Percentiles rank a stretch among this genome's conserved stretches.
These are phyloP conservation scores for Synanthedon vespiformis DNA, from an alignment of 2,888 invertebrate species.

Conservation along the genomic window DNA sequence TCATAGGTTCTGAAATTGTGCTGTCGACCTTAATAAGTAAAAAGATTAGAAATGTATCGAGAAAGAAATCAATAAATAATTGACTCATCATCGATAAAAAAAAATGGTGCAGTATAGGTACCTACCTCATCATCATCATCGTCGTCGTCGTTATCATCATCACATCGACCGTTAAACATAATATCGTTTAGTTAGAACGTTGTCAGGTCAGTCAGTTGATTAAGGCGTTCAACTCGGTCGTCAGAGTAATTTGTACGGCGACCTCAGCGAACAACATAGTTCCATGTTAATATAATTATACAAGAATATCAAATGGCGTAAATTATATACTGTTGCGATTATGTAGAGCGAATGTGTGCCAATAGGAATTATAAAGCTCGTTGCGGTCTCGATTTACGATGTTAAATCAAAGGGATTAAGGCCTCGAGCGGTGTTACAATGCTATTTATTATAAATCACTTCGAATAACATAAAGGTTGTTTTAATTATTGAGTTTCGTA, in stretches of 20 bases:
- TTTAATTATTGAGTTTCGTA: too few relatives aligned
- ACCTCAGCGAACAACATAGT: slow-evolving; percentile 2
- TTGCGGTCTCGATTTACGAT: slow-evolving; percentile 9
- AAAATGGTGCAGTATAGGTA: too few relatives aligned
- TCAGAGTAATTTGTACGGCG: slow-evolving; percentile 2
- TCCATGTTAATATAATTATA: slow-evolving; percentile 4
- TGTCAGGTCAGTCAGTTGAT: not conserved
- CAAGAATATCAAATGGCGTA: slow-evolving; percentile 1
- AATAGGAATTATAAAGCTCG: slow-evolving; percentile 8
- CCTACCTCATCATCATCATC: too few relatives aligned
- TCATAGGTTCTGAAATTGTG: too few relatives aligned
- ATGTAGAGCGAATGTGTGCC: slow-evolving; percentile 6
- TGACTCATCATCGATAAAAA: too few relatives aligned
- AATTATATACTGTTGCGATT: slow-evolving; percentile 3
- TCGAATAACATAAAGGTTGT: too few relatives aligned
- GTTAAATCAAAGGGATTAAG: slow-evolving; percentile 13
- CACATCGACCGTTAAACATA: too few relatives aligned
- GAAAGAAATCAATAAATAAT: too few relatives aligned
- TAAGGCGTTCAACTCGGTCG: slow-evolving; percentile 1
- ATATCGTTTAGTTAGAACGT: not conserved
- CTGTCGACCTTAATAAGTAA: too few relatives aligned
- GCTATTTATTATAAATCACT: too few relatives aligned
- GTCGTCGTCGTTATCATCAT: too few relatives aligned
- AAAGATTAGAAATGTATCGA: too few relatives aligned
- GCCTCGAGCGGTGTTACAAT: slow-evolving; percentile 4